phyloP scores from a whole-genome alignment of 2,888 invertebrate species.

The Laothoe populi region DNA sequence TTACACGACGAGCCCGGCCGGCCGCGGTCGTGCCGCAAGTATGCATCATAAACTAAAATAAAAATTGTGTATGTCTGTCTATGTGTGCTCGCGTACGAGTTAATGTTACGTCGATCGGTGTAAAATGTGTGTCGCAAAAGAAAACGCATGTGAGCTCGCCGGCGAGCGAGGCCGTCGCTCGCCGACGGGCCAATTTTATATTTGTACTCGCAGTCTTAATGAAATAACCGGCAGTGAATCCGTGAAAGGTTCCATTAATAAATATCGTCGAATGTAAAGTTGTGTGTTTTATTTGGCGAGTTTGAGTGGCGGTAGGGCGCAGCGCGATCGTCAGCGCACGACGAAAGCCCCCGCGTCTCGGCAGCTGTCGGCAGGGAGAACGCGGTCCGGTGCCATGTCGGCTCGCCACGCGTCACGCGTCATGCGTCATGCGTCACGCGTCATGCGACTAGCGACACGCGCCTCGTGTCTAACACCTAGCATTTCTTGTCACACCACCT shows the following conservation, averaged over 20 bases:
- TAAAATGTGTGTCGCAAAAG: conserved; percentile 84
- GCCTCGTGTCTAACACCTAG: conserved; percentile 63
- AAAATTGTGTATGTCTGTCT: conserved; percentile 84
- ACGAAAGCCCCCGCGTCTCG: conserved; percentile 83
- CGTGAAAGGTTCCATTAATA: conserved; percentile 85
- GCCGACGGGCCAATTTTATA: conserved; percentile 80
- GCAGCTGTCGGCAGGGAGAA: conserved; percentile 83
- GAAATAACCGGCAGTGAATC: conserved; percentile 85
- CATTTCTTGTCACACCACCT: conserved; percentile 68
- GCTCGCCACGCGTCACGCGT: conserved; percentile 51
- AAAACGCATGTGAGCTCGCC: conserved; percentile 81
- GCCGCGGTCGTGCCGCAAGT: conserved; percentile 81
- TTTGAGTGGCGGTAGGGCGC: conserved; percentile 62
- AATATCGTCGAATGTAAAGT: conserved; percentile 84
- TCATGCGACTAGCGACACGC: conserved; percentile 44
- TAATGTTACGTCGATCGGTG: conserved; percentile 85
- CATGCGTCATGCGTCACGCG: conserved; percentile 42
- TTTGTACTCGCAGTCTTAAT: conserved; percentile 84
- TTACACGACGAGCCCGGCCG: conserved; percentile 84
- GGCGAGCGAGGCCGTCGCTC: conserved; percentile 72
- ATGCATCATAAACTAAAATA: conserved; percentile 77
- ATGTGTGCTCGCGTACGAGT: conserved; percentile 85
- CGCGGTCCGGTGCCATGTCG: conserved; percentile 80
- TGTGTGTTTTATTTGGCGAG: conserved; percentile 71
- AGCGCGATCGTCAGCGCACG: conserved; percentile 81